Evolutionary conservation across 1,140 invertebrate species (phyloP).

Genomic region (Bombus fervidus): DNA sequence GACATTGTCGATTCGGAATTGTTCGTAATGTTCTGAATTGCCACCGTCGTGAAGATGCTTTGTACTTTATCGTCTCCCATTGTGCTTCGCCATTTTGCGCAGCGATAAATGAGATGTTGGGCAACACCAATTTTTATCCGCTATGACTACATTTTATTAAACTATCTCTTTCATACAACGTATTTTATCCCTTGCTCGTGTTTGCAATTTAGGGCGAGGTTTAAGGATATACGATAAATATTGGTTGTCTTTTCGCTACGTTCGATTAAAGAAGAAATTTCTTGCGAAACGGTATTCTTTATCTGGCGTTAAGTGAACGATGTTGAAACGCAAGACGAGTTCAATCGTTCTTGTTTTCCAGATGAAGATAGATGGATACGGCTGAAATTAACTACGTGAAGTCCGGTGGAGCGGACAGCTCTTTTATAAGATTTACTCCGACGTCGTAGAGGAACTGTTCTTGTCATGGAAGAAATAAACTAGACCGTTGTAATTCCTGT

Average conservation of each 20-base stretch:
- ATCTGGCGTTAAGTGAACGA: not conserved
- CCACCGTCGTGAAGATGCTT: no score
- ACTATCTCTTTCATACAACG: no score
- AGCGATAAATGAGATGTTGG: no score
- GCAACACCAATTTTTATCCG: no score
- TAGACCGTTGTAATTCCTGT: not conserved
- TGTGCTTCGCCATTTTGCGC: no score
- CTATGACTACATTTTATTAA: no score
- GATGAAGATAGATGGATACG: conserved; percentile 13
- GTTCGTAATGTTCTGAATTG: no score
- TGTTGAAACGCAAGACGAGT: not conserved
- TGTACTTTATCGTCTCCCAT: no score
- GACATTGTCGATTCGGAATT: no score
- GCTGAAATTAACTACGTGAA: conserved; percentile 2
- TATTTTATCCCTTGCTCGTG: no score
- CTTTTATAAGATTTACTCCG: conserved; percentile 7
- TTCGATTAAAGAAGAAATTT: not conserved
- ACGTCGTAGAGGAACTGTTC: not conserved
- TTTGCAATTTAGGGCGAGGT: no score
- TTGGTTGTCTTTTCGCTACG: not conserved
- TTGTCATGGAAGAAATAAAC: not conserved
- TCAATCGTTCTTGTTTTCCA: not conserved
- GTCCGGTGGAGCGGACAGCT: not conserved
- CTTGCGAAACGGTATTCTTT: not conserved
- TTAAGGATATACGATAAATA: not conserved